phyloP scores from a whole-genome alignment of 2,113 vertebrate genomes.

The Syrrhaptes paradoxus region DNA sequence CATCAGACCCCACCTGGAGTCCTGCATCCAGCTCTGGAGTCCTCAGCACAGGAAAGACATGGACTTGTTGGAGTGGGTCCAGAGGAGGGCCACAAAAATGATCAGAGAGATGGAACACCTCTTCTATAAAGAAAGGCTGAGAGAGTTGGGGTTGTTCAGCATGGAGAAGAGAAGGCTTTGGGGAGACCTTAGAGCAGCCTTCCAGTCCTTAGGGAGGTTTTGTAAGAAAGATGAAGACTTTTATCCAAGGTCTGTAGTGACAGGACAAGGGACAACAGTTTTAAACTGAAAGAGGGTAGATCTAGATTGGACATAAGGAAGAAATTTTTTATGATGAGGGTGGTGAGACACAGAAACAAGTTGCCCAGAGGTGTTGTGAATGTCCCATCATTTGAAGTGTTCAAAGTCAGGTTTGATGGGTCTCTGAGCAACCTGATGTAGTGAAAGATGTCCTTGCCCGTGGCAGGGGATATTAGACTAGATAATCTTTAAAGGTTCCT shows the following conservation, averaged over 20 bases:
- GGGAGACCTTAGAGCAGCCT: neutral
- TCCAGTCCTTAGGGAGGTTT: neutral
- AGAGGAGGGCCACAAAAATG: neutral
- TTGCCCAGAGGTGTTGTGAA: neutral
- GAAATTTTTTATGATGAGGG: neutral
- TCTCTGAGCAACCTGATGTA: neutral
- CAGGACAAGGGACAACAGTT: no score
- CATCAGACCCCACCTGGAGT: neutral
- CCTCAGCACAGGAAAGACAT: neutral
- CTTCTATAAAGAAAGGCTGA: neutral
- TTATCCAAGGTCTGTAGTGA: no score
- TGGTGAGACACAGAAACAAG: neutral
- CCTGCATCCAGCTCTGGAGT: neutral
- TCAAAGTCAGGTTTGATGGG: neutral
- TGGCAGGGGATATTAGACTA: neutral
- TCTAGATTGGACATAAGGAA: neutral
- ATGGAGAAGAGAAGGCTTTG: neutral
- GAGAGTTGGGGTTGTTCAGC: neutral
- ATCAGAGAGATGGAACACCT: no score
- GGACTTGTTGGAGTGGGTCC: accelerated
- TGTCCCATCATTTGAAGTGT: neutral
- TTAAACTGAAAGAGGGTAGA: neutral
- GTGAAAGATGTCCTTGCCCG: neutral
- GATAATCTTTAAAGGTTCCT: neutral
- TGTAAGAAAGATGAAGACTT: no score